Conservation (phyloP, 2,797 vertebrate genomes). For the Diplodus puntazzo region DNA sequence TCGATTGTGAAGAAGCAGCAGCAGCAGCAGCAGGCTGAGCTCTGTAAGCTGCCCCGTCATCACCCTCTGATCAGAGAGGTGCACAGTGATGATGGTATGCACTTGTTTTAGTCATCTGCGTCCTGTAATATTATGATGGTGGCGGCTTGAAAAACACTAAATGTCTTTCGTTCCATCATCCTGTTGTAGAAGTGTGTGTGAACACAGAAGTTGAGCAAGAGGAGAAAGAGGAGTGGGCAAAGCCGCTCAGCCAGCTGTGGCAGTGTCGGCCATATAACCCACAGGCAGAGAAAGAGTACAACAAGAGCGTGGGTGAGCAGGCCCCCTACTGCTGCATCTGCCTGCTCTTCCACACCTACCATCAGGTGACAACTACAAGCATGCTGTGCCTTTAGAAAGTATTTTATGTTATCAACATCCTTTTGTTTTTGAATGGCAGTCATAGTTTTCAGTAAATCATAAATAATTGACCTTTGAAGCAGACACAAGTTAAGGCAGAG, state of each 20-base stretch:
- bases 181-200: slow-evolving; percentile 82
- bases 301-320: slow-evolving; percentile 89
- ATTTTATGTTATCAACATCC: neutral
- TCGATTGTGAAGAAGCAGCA: slow-evolving; percentile 91
- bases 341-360: slow-evolving; percentile 92
- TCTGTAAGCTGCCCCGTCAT: slow-evolving; percentile 92
- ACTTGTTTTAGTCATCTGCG: neutral
- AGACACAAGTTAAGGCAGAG: neutral
- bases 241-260: slow-evolving; percentile 93
- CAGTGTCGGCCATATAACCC: slow-evolving; percentile 91
- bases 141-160: neutral
- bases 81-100: slow-evolving; percentile 92
- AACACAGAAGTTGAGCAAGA: slow-evolving; percentile 86
- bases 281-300: slow-evolving; percentile 92
- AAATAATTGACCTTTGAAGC: neutral
- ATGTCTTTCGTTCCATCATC: slow-evolving; percentile 1
- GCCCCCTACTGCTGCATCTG: slow-evolving; percentile 95
- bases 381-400: neutral
- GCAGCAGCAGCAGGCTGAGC: slow-evolving; percentile 75
- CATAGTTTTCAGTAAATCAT: neutral
- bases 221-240: slow-evolving; percentile 94
- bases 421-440: neutral
- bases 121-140: neutral
- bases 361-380: slow-evolving; percentile 84
- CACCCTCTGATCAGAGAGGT: slow-evolving; percentile 93